phyloP scores from a whole-genome alignment of 2,113 vertebrate species.

The Equus quagga region DNA sequence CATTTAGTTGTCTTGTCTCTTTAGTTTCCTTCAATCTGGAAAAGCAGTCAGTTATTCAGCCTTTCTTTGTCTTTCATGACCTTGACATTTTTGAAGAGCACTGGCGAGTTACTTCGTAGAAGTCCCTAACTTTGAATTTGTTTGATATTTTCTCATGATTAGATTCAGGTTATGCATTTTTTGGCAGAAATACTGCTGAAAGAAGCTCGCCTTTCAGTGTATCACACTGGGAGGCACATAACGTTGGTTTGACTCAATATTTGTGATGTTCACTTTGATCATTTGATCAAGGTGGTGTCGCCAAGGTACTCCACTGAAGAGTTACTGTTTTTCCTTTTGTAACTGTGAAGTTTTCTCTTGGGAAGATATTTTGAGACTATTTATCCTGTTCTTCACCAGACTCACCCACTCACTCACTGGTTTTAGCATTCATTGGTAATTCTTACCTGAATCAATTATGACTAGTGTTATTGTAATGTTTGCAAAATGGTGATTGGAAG shows the following conservation, averaged over 20 bases:
- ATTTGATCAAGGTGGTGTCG: neutral
- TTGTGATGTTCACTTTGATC: neutral
- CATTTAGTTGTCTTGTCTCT: neutral
- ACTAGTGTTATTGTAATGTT: neutral
- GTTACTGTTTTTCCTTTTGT: neutral
- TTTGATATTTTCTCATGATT: slow-evolving; percentile 17
- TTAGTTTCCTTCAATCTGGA: neutral
- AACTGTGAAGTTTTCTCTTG: neutral
- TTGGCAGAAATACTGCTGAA: neutral
- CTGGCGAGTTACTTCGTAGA: slow-evolving; percentile 22
- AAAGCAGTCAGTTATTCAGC: neutral
- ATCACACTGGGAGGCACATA: neutral
- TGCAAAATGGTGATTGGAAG: neutral
- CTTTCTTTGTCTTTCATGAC: slow-evolving; percentile 32
- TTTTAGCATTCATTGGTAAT: slow-evolving; percentile 2
- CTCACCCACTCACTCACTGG: neutral
- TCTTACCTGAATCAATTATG: neutral
- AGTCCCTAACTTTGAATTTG: slow-evolving; percentile 33
- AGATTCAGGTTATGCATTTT: neutral
- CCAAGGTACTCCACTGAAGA: neutral
- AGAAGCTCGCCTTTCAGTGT: neutral
- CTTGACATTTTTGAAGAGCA: slow-evolving; percentile 25
- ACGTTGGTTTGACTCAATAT: neutral
- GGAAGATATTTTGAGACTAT: neutral
- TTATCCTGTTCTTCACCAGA: neutral